phyloP scores from a whole-genome alignment of 2,888 invertebrate species.

The Cephus pygmeus region DNA sequence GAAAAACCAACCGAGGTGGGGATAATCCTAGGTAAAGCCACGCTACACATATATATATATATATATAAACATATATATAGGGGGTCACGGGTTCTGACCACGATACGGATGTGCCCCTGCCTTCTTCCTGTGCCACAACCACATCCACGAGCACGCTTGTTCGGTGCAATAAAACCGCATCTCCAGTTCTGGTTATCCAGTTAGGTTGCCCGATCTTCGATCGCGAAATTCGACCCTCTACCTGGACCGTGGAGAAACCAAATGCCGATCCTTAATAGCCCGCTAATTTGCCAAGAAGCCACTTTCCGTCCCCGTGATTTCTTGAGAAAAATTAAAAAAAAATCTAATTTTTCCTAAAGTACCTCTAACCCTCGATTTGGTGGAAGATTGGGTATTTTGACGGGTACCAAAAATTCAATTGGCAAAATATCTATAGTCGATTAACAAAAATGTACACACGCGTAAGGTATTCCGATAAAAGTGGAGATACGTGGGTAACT shows the following conservation, averaged over 20 bases:
- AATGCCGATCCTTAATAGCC: neutral
- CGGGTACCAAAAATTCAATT: neutral
- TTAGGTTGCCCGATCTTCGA: neutral
- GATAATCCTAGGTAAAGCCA: slow-evolving; percentile 62
- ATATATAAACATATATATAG: slow-evolving; percentile 32
- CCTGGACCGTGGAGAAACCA: neutral
- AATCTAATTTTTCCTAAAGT: neutral
- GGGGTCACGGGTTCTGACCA: slow-evolving; percentile 65
- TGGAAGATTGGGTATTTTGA: neutral
- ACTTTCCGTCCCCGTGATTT: neutral
- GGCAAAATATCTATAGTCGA: neutral
- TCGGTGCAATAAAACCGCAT: slow-evolving; percentile 56
- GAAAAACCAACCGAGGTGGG: slow-evolving; percentile 10
- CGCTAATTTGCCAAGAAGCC: neutral
- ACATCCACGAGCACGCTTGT: slow-evolving; percentile 45
- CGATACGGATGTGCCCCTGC: slow-evolving; percentile 67
- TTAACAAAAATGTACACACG: too few relatives aligned
- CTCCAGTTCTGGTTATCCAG: slow-evolving; percentile 26
- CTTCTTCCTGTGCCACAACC: slow-evolving; percentile 64
- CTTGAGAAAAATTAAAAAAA: neutral
- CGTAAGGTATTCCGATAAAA: neutral
- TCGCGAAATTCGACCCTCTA: neutral
- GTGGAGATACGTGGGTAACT: neutral
- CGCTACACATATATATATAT: slow-evolving; percentile 29
- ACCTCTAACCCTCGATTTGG: neutral